Conservation (phyloP, 2,888 invertebrate genomes). For the Heliconius ismenius region DNA sequence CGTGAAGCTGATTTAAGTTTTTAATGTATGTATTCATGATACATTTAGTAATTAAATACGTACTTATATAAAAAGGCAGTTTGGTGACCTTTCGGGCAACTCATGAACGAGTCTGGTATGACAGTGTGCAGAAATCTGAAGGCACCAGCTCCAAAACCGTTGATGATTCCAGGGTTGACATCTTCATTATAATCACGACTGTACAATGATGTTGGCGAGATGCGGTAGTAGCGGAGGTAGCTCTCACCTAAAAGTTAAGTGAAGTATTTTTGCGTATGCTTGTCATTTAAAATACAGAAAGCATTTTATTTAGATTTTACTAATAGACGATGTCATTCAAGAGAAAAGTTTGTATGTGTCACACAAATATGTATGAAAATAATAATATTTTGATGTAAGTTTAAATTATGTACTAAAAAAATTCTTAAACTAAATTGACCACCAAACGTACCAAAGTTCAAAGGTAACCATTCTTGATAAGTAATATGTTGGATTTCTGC, state of each 20-base stretch:
- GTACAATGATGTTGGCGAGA: slow-evolving; percentile 82
- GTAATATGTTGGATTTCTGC: slow-evolving; percentile 83
- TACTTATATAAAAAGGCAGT: slow-evolving; percentile 67
- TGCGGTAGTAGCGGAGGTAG: slow-evolving; percentile 83
- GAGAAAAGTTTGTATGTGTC: no score
- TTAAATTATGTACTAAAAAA: not conserved
- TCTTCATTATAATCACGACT: slow-evolving; percentile 85
- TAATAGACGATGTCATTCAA: no score
- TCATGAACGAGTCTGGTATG: slow-evolving; percentile 76
- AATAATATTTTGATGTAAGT: no score
- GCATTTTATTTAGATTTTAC: no score
- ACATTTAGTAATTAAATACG: slow-evolving; percentile 29
- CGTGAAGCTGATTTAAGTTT: no score
- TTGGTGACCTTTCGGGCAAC: slow-evolving; percentile 62
- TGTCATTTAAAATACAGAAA: no score
- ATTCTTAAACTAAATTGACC: not conserved
- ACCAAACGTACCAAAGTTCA: slow-evolving; percentile 71
- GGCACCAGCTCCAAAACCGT: slow-evolving; percentile 86
- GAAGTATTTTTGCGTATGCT: not conserved
- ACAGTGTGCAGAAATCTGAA: slow-evolving; percentile 87
- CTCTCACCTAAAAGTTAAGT: slow-evolving; percentile 69
- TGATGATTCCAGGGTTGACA: slow-evolving; percentile 84
- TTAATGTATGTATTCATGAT: no score
- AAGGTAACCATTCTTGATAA: slow-evolving; percentile 82
- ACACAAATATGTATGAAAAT: no score